phyloP scores from a whole-genome alignment of 1,140 invertebrate genomes.

The Ridgeia piscesae region DNA sequence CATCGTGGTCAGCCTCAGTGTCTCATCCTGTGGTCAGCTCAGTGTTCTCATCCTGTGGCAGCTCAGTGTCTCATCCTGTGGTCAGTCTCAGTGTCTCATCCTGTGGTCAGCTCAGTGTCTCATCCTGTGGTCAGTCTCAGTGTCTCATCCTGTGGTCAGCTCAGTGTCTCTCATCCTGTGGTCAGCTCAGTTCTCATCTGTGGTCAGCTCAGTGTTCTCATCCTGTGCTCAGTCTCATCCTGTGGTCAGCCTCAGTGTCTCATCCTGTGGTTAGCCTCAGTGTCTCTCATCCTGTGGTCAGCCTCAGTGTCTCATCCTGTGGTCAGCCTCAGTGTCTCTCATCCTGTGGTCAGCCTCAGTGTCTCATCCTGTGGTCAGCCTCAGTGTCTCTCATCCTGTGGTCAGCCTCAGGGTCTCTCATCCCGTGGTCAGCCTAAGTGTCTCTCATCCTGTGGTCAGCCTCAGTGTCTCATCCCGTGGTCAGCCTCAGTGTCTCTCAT shows the following conservation, averaged over 20 bases:
- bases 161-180: background rate
- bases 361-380: background rate
- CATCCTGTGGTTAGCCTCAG: background rate
- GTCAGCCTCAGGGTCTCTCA: background rate
- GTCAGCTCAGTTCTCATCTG: no score
- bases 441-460: no score
- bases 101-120: no score
- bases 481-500: background rate
- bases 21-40: background rate
- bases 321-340: background rate
- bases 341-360: no score
- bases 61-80: background rate
- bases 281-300: no score
- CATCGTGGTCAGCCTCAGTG: background rate
- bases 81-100: background rate
- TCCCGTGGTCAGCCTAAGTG: background rate
- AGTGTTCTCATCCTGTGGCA: no score
- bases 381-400: no score
- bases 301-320: background rate
- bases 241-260: no score
- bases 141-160: no score
- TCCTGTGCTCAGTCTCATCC: background rate
- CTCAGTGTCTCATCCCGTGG: background rate
- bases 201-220: background rate
- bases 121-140: background rate